Base-by-base conservation (phyloP, 2,113 vertebrate genomes). In the Zeus faber region DNA sequence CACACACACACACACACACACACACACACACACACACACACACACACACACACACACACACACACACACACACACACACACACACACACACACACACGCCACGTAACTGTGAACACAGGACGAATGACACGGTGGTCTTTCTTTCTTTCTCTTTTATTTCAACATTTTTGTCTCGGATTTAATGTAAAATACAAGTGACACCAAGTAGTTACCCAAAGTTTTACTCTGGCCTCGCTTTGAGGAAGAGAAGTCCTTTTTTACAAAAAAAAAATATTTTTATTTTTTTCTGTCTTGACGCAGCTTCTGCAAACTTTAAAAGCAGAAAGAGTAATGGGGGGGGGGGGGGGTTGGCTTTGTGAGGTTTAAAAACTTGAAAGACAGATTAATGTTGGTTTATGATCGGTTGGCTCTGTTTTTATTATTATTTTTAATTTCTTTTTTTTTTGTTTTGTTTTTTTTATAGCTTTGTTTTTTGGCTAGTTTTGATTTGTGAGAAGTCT, bases 361-460 rank as follows among this genome's bases (percentile, higher is more conserved):
- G 90, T 84, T n/a, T n/a, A 88, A 89, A 84, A 91, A 92, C 93
- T 95, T 95, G 94, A 97, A 95, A 90, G 92, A 90, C 90, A 85
- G 85, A 89, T 45, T n/a, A 18, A 72, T 68, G 75, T 79, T 79
- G 72, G 53, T 72, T 72, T 66, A 70, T 75, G 77, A 88, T 92
- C 91, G 92, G 87, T 88, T 89, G 86, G 85, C 88, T 69, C 55
- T 87, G 65, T 90, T 86, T 85, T 84, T 88, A 22, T 54, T 85
- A 64, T 91, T 88, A 89, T 88, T 89, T 66, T 68, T 48, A 62
- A 41, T 92, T 86, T 88, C 65, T 54, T 67, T 73, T 83, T 71
- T 72, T 79, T 78, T 85, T 73, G 70, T 54, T 73, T n/a, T n/a
- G n/a, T n/a, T n/a, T n/a, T n/a, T n/a, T n/a, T n/a, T n/a, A n/a